Conservation (phyloP, 30 jellyfish, hydroid and myxozoan genomes). For the Sanderia malayensis region DNA sequence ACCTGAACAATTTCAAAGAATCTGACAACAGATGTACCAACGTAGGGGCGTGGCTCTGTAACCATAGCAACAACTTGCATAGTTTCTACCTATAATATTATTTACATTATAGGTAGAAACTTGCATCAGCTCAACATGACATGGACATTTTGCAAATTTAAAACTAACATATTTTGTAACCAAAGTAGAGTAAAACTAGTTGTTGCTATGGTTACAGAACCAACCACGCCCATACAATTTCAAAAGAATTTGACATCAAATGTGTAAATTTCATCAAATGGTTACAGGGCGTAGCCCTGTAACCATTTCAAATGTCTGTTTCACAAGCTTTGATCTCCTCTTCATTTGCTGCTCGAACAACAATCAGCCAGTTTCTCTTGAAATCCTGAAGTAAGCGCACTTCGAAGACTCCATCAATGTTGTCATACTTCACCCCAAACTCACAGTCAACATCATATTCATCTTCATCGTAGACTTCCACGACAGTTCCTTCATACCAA, state of each 20-base stretch:
- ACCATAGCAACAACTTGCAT: too few relatives aligned
- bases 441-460: conserved; percentile 38
- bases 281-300: too few relatives aligned
- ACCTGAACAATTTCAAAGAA: conserved; percentile 1
- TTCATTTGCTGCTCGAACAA: conserved; percentile 18
- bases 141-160: not conserved
- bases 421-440: conserved; percentile 41
- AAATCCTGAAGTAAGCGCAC: conserved; percentile 29
- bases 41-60: not conserved
- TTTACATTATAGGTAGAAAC: not conserved
- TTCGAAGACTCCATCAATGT: conserved; percentile 6
- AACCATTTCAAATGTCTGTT: conserved; percentile 8
- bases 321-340: not conserved
- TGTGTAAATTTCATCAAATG: not conserved
- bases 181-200: not conserved
- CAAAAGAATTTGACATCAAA: not conserved
- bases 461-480: conserved; percentile 29
- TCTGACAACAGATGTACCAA: not conserved
- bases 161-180: not conserved
- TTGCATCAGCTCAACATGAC: not conserved
- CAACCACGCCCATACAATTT: too few relatives aligned
- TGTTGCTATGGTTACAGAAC: not conserved
- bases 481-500: conserved; percentile 41
- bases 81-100: not conserved
- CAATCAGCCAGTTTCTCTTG: conserved; percentile 23